phyloP scores from a whole-genome alignment of 2,113 vertebrate species.

The Gasterosteus nipponicus region DNA sequence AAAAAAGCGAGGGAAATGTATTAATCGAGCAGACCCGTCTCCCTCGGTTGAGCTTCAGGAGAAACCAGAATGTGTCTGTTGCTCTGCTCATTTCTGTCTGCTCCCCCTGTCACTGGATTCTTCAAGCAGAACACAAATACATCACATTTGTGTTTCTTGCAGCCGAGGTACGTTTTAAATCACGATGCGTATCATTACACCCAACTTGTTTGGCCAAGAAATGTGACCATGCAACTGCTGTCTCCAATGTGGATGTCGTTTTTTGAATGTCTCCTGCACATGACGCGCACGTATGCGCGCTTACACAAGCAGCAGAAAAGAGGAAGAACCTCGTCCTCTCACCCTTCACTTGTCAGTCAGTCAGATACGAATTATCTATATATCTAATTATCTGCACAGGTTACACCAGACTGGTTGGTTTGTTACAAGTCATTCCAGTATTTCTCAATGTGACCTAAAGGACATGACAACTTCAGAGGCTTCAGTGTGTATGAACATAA shows the following conservation, averaged over 20 bases:
- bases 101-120: conserved; percentile 40
- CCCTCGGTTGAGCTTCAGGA: conserved; percentile 24
- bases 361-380: not conserved
- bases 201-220: conserved; percentile 16
- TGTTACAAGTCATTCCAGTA: not conserved
- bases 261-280: not conserved
- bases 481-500: not conserved
- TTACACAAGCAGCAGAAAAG: not conserved
- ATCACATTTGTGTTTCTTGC: conserved; percentile 70
- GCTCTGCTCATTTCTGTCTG: conserved; percentile 19
- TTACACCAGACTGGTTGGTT: not conserved
- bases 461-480: not conserved
- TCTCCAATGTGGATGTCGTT: not conserved
- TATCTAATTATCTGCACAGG: not conserved
- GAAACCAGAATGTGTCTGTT: conserved; percentile 39
- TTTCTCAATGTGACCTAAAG: not conserved
- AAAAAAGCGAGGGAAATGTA: conserved; percentile 28
- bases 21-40: conserved; percentile 58
- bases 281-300: not conserved
- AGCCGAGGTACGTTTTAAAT: conserved; percentile 51
- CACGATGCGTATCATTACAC: conserved; percentile 41
- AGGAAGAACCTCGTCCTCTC: not conserved
- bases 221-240: conserved; percentile 28
- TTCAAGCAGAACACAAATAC: conserved; percentile 56
- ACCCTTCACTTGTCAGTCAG: not conserved